These are phyloP conservation scores for Oreortyx pictus DNA, from an alignment of 2,797 vertebrate species.

Conservation along the genomic window DNA sequence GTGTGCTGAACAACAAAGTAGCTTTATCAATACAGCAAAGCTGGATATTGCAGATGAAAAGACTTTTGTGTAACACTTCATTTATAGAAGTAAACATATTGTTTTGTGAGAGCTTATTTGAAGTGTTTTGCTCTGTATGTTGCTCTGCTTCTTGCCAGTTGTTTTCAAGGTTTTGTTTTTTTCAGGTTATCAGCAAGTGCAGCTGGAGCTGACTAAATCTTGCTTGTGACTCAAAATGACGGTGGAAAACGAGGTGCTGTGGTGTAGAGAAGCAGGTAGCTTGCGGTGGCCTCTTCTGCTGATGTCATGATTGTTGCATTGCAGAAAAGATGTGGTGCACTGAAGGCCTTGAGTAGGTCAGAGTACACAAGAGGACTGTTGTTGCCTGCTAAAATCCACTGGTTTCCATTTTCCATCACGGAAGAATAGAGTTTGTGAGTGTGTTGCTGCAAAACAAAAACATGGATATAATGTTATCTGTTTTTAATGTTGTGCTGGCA, in stretches of 20 bases:
- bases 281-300: not conserved
- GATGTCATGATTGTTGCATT: not conserved
- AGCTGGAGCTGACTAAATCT: not conserved
- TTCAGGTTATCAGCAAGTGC: not conserved
- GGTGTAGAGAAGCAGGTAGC: not conserved
- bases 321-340: not conserved
- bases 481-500: not conserved
- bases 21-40: not conserved
- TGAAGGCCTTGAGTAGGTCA: not conserved
- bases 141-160: not conserved
- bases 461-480: not conserved
- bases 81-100: not conserved
- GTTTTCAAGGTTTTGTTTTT: not conserved
- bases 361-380: not conserved
- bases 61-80: rapidly evolving
- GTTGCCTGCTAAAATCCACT: not conserved
- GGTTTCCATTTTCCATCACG: not conserved
- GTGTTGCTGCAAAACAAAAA: not conserved
- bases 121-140: not conserved
- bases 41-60: not conserved
- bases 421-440: not conserved
- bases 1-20: not conserved
- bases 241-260: not conserved
- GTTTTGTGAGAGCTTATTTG: not conserved
- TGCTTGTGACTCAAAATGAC: not conserved